Base-by-base conservation (phyloP, 2,113 vertebrate species). In the Protobothrops flavoviridis region DNA sequence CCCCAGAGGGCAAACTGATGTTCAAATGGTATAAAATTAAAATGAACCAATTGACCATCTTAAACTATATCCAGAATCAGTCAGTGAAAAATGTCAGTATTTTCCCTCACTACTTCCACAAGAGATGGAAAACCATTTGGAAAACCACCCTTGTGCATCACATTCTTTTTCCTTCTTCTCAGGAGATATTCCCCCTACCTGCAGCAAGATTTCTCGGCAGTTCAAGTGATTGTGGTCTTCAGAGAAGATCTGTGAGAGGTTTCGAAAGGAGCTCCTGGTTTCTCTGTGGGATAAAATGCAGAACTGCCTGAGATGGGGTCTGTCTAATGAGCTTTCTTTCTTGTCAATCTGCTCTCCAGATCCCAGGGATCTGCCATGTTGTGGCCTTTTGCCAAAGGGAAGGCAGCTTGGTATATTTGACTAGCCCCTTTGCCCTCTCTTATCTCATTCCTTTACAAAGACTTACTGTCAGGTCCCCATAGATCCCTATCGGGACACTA, bases 191-290 rank as follows among this genome's bases (percentile, higher is more conserved):
- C 23, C 23, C 45, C 93, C 93, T 96, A 98, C 99, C 98, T 98
- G 98, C 55, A 95, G 94, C 33, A 98, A 96, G 92, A 98, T 97
- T 96, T 98, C 98, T 94, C 98, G 96, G 95, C 96, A 98, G 92
- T 97, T 97, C n/a, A 98, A 95, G 87, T 98, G 98, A 94, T 98
- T 98, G 96, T 99, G 98, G 93, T 99, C 98, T 86, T 99, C 98
- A 0, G 98, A 98, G 94, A 99, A 99, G 50, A 98, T 98, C 94
- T 98, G 98, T 0, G 98, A 99, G 64, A 99, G 97, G 81, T 98
- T 97, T 55, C 98, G 97, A 92, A 99, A 99, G 48, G 91, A 90
- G 33, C 96, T 94, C 91, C 98, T 91, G 9, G 95, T 97, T 87
- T 99, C 98, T 96, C 99, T 99, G 96, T 8, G 96, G 39, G 39